A percentile compares a stretch with the other conserved stretches of the same genome.
These are phyloP conservation scores for Triplophysa yarkandensis DNA, from an alignment of 2,797 vertebrate species.

Conservation along the genomic window DNA sequence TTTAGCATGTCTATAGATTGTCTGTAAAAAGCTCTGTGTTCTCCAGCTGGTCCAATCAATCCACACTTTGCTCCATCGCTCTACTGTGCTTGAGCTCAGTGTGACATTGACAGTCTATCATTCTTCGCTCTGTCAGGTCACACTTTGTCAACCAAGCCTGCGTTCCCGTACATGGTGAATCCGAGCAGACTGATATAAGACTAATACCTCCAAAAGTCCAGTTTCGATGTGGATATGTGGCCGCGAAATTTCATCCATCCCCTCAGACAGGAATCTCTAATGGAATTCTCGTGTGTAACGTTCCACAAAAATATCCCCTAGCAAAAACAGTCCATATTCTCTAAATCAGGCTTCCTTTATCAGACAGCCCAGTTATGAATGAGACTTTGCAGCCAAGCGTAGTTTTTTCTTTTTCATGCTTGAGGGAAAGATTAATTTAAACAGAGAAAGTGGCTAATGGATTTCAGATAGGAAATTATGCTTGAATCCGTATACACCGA, in stretches of 20 bases:
- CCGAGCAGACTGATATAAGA: constrained; percentile 33
- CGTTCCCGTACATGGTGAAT: constrained; percentile 11
- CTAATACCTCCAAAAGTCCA: constrained; percentile 26
- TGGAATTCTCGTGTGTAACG: constrained; percentile 28
- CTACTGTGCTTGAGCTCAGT: constrained; percentile 4
- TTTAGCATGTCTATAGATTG: constrained; percentile 30
- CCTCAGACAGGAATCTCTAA: constrained; percentile 15
- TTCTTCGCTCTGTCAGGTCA: constrained; percentile 30
- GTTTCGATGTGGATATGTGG: constrained; percentile 28
- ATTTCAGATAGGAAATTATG: constrained; percentile 62
- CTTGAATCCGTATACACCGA: constrained; percentile 62
- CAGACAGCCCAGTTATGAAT: constrained; percentile 51
- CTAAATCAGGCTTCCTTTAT: constrained; percentile 43
- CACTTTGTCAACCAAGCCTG: constrained; percentile 26
- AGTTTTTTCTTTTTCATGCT: constrained; percentile 49
- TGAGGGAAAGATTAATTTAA: constrained; percentile 63
- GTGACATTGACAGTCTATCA: constrained; percentile 46
- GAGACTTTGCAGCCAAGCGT: constrained; percentile 41
- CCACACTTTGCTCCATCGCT: constrained; percentile 36
- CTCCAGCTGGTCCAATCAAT: constrained; percentile 37
- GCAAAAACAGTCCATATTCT: constrained; percentile 33
- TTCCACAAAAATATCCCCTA: constrained; percentile 36
- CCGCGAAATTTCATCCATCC: constrained; percentile 31
- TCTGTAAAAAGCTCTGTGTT: constrained; percentile 43
- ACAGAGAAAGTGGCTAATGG: constrained; percentile 57